These are phyloP conservation scores for Petroica traversi DNA, from an alignment of 2,113 vertebrate genomes.

Conservation along the genomic window DNA sequence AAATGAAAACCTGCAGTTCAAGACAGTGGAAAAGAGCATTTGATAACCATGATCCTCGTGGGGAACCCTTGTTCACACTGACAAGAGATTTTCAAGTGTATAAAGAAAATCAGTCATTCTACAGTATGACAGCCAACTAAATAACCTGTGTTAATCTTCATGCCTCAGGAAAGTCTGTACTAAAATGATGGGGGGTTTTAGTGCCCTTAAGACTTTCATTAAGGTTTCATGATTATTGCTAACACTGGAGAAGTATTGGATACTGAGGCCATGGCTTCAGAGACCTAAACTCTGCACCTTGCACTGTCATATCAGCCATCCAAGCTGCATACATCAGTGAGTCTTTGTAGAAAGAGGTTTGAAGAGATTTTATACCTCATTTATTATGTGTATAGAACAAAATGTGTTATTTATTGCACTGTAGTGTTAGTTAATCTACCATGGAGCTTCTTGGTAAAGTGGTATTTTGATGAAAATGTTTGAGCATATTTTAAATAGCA, in stretches of 20 bases:
- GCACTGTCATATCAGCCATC: background rate
- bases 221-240: background rate
- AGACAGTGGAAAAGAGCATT: background rate
- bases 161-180: background rate
- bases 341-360: background rate
- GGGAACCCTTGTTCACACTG: background rate
- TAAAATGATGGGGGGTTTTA: background rate
- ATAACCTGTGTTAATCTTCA: background rate
- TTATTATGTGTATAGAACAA: background rate
- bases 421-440: background rate
- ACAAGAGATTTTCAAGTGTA: background rate
- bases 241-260: background rate
- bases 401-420: background rate
- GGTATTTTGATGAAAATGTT: background rate
- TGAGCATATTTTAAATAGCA: background rate
- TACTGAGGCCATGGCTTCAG: background rate
- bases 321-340: background rate
- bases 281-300: background rate
- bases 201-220: background rate
- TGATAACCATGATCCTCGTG: background rate
- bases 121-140: background rate
- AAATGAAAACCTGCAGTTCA: background rate
- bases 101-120: background rate
- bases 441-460: background rate
- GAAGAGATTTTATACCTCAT: background rate